Percentiles rank a stretch among this genome's conserved stretches.
Conservation (phyloP, 2,797 vertebrate genomes). For the Argentina silus region DNA sequence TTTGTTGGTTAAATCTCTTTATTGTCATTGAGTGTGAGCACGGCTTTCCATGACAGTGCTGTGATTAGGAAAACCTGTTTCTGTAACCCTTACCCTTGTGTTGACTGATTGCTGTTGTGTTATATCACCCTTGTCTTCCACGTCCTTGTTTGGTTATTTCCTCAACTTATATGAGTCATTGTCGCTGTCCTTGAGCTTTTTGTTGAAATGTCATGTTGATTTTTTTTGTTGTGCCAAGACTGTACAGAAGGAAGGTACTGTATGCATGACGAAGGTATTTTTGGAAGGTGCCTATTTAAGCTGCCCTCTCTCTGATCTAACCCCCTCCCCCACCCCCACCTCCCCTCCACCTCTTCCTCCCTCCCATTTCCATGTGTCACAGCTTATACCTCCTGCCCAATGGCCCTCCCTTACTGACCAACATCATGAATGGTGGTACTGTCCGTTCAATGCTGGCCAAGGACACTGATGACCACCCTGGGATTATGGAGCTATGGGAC, state of each 20-base stretch:
- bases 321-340: neutral
- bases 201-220: neutral
- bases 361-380: constrained; percentile 21
- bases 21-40: neutral
- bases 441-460: constrained; percentile 31
- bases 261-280: neutral
- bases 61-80: constrained; percentile 40
- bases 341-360: neutral
- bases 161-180: neutral
- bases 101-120: neutral
- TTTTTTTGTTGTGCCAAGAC: neutral
- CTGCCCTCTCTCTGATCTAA: neutral
- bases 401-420: constrained; percentile 15
- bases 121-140: neutral
- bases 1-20: neutral
- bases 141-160: neutral
- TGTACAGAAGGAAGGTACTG: neutral
- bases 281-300: neutral
- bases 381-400: constrained; percentile 40
- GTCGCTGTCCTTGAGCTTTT: neutral
- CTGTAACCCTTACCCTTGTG: neutral
- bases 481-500: constrained; percentile 50
- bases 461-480: constrained; percentile 29
- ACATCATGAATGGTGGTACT: constrained; percentile 37
- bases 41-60: neutral